phyloP scores from a whole-genome alignment of 2,888 invertebrate species.

The Melolontha melolontha region DNA sequence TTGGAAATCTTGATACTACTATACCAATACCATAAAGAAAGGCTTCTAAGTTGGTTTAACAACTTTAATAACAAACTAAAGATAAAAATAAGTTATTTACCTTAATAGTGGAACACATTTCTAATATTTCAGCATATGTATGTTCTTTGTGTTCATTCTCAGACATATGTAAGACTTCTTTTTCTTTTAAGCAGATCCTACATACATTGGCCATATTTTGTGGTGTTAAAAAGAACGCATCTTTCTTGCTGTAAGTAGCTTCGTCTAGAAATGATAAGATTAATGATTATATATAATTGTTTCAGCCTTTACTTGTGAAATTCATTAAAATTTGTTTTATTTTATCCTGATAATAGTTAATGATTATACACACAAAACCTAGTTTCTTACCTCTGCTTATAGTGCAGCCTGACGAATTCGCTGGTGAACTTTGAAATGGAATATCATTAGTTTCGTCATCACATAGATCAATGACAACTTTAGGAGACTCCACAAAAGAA shows the following conservation, averaged over 20 bases:
- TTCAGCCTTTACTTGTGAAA: too few species aligned
- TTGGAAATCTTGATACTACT: too few species aligned
- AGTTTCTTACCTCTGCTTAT: not conserved
- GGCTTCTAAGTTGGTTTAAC: too few species aligned
- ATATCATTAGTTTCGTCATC: slow-evolving; percentile 1
- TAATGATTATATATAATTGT: too few species aligned
- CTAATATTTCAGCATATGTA: slow-evolving; percentile 25
- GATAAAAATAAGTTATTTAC: slow-evolving; percentile 17
- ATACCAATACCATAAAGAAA: too few species aligned
- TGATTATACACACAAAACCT: not conserved
- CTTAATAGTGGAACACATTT: slow-evolving; percentile 28
- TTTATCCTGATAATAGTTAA: too few species aligned
- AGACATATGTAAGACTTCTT: slow-evolving; percentile 15
- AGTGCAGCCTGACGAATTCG: not conserved
- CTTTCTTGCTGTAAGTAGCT: not conserved
- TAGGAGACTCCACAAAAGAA: slow-evolving; percentile 2
- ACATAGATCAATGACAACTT: slow-evolving; percentile 11
- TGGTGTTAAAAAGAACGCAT: slow-evolving; percentile 16
- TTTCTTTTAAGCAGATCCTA: slow-evolving; percentile 27
- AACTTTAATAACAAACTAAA: too few species aligned
- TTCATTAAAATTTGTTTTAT: too few species aligned
- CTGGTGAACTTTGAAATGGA: not conserved
- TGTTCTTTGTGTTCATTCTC: slow-evolving; percentile 27
- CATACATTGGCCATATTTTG: slow-evolving; percentile 25
- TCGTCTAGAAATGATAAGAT: not conserved